Percentiles rank a stretch among this genome's conserved stretches.
Conservation (phyloP, 2,113 vertebrate genomes). For the Megaptera novaeangliae region DNA sequence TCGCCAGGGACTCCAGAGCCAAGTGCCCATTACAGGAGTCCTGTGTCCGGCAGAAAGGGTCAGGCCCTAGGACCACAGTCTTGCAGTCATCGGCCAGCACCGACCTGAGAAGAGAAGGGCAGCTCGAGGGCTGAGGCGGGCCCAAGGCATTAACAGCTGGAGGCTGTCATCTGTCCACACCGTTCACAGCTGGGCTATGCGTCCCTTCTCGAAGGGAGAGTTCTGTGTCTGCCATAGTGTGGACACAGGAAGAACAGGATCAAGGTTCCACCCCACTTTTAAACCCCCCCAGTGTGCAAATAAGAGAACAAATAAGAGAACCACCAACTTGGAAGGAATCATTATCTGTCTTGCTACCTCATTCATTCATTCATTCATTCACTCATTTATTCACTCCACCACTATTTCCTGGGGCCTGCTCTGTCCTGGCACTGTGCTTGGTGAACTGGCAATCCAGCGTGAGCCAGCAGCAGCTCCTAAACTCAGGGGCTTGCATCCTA, state of each 20-base stretch:
- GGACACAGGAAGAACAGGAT: background rate
- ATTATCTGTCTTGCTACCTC: background rate
- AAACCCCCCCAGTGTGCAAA: background rate
- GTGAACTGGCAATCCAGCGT: background rate
- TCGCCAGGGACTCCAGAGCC: background rate
- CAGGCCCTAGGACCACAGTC: background rate
- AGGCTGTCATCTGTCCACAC: background rate
- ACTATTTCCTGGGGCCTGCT: background rate
- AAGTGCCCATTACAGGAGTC: background rate
- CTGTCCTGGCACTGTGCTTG: background rate
- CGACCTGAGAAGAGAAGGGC: background rate
- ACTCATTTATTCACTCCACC: background rate
- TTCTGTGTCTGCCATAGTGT: background rate
- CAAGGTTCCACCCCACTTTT: background rate
- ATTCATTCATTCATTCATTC: background rate
- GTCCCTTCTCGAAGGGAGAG: background rate
- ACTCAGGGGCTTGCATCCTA: background rate
- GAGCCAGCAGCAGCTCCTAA: background rate
- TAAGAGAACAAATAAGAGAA: background rate
- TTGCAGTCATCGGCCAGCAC: background rate
- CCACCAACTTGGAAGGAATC: background rate
- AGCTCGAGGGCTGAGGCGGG: background rate
- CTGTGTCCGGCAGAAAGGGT: rapidly evolving
- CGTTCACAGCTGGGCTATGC: background rate
- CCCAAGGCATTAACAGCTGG: background rate